Evolutionary conservation across 1,140 invertebrate species (phyloP).

Genomic region (Hyphantria cunea): DNA sequence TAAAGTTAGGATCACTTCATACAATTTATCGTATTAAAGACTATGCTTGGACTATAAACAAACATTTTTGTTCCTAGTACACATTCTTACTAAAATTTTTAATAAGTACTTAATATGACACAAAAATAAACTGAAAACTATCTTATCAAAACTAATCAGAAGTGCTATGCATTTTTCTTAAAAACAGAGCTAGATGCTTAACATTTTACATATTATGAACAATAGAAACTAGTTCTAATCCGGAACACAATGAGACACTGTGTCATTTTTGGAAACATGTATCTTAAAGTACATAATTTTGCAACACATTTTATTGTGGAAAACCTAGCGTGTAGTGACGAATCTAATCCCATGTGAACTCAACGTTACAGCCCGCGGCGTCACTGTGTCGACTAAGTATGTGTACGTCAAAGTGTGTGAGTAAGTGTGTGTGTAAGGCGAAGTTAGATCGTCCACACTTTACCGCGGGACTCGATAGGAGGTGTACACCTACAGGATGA

Average conservation of each 20-base stretch:
- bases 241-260: constrained; percentile 7
- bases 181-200: not conserved
- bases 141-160: no score
- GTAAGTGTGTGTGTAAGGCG: constrained; percentile 62
- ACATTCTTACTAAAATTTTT: no score
- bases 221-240: constrained; percentile 2
- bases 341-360: constrained; percentile 71
- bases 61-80: not conserved
- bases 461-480: constrained; percentile 78
- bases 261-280: constrained; percentile 9
- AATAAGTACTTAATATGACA: not conserved
- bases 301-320: constrained; percentile 28
- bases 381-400: constrained; percentile 31
- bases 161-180: no score
- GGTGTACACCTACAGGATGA: constrained; percentile 49
- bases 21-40: not conserved
- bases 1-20: constrained; percentile 8
- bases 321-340: constrained; percentile 50
- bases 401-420: constrained; percentile 44
- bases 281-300: constrained; percentile 10
- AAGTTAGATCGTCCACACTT: constrained; percentile 81
- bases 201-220: constrained; percentile 12
- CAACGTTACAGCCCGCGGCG: constrained; percentile 54
- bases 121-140: no score
- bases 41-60: no score